Percentiles rank a stretch among this genome's conserved stretches.
phyloP scores from a whole-genome alignment of 2,113 vertebrate species.

The Gadus macrocephalus region DNA sequence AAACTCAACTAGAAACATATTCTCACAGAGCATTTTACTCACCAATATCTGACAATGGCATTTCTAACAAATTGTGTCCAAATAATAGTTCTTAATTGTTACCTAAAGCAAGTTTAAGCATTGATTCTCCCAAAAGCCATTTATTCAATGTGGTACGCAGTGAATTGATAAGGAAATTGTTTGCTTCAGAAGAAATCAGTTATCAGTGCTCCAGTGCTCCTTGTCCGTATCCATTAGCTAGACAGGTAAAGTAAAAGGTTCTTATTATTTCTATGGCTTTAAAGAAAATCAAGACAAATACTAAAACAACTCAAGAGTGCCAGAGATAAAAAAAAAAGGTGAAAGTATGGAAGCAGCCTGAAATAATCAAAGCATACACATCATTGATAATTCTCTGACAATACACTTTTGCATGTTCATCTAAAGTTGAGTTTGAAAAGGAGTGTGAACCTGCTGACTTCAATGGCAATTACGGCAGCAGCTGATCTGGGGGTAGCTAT shows the following conservation, averaged over 20 bases:
- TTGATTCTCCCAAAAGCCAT: too few species aligned
- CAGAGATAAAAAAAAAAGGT: background rate
- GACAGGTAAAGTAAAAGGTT: background rate
- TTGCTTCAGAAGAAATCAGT: too few species aligned
- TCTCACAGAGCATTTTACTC: too few species aligned
- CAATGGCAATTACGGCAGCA: slow-evolving; percentile 53
- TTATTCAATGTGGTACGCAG: too few species aligned
- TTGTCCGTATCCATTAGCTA: background rate
- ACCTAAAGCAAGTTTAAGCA: too few species aligned
- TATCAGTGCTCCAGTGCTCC: too few species aligned
- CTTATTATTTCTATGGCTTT: background rate
- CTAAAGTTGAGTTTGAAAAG: background rate
- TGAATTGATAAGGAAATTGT: too few species aligned
- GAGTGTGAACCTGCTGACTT: slow-evolving; percentile 49
- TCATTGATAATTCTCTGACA: background rate
- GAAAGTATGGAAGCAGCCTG: background rate
- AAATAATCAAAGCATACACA: background rate
- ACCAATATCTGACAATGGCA: too few species aligned
- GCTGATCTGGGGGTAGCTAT: slow-evolving; percentile 45
- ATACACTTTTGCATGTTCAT: slow-evolving; percentile 2
- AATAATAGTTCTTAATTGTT: too few species aligned
- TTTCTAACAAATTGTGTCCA: too few species aligned
- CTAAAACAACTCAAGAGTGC: background rate
- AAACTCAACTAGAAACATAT: too few species aligned
- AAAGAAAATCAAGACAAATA: slow-evolving; percentile 4